A percentile compares a stretch with the other conserved stretches of the same genome.
Conservation (phyloP, 2,113 vertebrate species). For the Grallaria varia region DNA sequence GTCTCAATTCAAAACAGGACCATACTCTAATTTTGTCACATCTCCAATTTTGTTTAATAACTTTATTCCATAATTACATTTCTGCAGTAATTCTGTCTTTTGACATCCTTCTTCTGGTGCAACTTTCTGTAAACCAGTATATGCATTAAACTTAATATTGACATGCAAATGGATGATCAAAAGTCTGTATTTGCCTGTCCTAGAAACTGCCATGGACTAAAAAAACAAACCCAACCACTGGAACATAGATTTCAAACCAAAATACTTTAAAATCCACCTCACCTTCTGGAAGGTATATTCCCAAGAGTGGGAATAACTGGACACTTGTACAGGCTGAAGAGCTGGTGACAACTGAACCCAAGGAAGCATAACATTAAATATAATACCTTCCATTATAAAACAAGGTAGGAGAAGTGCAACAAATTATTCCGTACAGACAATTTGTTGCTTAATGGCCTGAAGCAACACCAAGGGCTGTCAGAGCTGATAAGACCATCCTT, state of each 20-base stretch:
- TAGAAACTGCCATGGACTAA: background rate
- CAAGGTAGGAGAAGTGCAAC: slow-evolving; percentile 29
- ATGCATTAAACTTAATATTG: background rate
- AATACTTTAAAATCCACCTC: background rate
- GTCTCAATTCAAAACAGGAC: background rate
- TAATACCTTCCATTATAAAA: slow-evolving; percentile 37
- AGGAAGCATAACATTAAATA: background rate
- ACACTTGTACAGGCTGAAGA: background rate
- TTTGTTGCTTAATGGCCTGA: slow-evolving; percentile 68
- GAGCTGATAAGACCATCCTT: slow-evolving; percentile 45
- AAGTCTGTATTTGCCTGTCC: background rate
- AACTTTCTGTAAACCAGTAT: background rate
- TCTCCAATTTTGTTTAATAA: background rate
- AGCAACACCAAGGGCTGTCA: slow-evolving; percentile 53
- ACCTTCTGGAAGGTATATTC: background rate
- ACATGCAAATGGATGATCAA: background rate
- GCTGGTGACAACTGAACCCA: background rate
- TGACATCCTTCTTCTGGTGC: background rate
- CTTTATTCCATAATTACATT: background rate
- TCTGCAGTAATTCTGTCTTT: background rate
- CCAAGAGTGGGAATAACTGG: background rate
- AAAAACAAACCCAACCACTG: background rate
- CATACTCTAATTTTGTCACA: background rate
- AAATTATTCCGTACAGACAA: slow-evolving; percentile 57
- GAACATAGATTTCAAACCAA: background rate